These are phyloP conservation scores for Drosophila borealis DNA, from an alignment of 2,888 invertebrate genomes.

Conservation along the genomic window DNA sequence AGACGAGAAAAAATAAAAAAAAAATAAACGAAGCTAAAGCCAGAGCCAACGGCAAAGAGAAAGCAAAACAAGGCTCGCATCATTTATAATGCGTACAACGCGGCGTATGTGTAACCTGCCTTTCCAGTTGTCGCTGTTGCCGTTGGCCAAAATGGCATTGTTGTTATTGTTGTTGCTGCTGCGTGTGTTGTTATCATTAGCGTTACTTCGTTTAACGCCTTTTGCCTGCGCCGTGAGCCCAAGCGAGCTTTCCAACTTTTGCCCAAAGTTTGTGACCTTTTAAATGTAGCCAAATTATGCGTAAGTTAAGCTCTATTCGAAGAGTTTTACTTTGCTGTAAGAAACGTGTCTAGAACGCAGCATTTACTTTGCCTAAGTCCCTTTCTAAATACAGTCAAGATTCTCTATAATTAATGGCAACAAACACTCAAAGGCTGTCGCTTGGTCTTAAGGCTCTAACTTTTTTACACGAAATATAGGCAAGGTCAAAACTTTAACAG, in stretches of 20 bases:
- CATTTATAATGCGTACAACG: conserved; percentile 68
- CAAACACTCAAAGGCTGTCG: too few relatives aligned
- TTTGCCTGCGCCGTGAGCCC: conserved; percentile 18
- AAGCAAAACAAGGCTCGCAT: conserved; percentile 54
- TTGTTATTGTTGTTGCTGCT: conserved; percentile 29
- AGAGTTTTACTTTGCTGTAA: too few relatives aligned
- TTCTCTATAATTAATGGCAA: background rate
- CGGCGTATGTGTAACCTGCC: conserved; percentile 74
- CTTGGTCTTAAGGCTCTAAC: too few relatives aligned
- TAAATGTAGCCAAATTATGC: conserved; percentile 13
- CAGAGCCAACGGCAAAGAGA: conserved; percentile 37
- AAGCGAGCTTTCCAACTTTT: conserved; percentile 27
- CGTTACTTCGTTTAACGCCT: conserved; percentile 68
- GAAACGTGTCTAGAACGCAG: too few relatives aligned
- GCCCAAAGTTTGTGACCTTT: conserved; percentile 4
- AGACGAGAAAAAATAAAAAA: conserved; percentile 24
- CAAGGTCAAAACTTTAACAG: too few relatives aligned
- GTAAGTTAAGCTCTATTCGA: conserved; percentile 10
- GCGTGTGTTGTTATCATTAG: conserved; percentile 72
- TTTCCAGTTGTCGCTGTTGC: conserved; percentile 46
- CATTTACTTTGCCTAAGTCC: too few relatives aligned
- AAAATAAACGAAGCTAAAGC: conserved; percentile 44
- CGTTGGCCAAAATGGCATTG: conserved; percentile 25
- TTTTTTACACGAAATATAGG: too few relatives aligned
- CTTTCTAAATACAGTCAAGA: background rate